phyloP scores from a whole-genome alignment of 2,113 vertebrate species.

The Deroptyus accipitrinus region DNA sequence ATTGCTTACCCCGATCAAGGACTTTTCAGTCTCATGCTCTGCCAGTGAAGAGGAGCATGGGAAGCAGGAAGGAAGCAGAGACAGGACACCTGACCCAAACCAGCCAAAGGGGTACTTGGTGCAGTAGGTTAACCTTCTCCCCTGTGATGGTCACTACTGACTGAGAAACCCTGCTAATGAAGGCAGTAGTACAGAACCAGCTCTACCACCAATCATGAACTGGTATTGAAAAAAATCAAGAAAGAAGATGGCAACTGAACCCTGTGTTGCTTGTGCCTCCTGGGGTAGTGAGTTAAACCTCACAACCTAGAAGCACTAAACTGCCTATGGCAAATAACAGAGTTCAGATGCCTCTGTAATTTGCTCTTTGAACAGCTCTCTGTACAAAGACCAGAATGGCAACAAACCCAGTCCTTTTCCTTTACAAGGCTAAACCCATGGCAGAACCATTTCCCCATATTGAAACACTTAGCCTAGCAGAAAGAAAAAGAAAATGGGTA shows the following conservation, averaged over 20 bases:
- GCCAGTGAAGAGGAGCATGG: not conserved
- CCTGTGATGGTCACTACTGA: not conserved
- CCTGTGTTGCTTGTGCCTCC: not conserved
- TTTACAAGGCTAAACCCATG: not conserved
- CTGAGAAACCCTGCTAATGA: not conserved
- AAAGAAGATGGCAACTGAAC: not conserved
- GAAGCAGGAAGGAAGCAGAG: not conserved
- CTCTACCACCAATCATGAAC: not conserved
- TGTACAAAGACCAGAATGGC: not conserved
- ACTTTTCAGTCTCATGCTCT: not conserved
- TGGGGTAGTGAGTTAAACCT: not conserved
- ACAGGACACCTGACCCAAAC: not conserved
- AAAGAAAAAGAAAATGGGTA: not conserved
- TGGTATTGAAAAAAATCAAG: not conserved
- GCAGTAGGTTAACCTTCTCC: not conserved
- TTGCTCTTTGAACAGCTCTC: not conserved
- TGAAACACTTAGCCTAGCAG: not conserved
- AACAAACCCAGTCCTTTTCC: not conserved
- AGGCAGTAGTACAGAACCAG: not conserved
- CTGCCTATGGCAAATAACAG: not conserved
- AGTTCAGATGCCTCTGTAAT: not conserved
- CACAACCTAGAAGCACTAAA: not conserved
- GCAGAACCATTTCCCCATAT: not conserved
- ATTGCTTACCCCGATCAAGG: not conserved
- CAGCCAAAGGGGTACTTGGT: not conserved